phyloP scores from a whole-genome alignment of 2,113 vertebrate genomes.

The Gnathochromis pfefferi region DNA sequence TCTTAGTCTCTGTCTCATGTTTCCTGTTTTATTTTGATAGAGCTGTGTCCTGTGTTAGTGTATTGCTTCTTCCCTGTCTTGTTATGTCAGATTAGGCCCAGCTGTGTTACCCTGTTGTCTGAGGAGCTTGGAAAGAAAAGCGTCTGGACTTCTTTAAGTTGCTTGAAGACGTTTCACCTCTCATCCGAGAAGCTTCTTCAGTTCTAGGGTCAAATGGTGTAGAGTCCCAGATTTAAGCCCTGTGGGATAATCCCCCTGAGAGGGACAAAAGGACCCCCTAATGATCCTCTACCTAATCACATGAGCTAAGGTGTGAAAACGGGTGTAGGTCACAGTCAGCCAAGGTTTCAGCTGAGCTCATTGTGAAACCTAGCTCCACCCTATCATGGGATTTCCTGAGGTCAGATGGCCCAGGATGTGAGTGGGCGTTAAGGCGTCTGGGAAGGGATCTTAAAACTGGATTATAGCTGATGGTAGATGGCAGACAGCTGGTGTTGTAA shows the following conservation, averaged over 20 bases:
- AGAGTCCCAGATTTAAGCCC: background rate
- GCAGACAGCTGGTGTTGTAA: background rate
- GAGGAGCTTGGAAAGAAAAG: background rate
- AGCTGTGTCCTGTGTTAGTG: background rate
- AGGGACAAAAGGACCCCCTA: background rate
- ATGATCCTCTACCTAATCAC: background rate
- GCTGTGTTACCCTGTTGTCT: background rate
- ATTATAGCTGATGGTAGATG: background rate
- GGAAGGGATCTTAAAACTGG: background rate
- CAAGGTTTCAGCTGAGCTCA: background rate
- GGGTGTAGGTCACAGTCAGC: background rate
- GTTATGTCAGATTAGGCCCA: background rate
- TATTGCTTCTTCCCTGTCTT: background rate
- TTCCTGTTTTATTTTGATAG: background rate
- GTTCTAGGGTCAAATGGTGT: background rate
- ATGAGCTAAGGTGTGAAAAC: fast-evolving
- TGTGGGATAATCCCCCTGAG: background rate
- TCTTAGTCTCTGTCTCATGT: background rate
- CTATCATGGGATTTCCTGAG: background rate
- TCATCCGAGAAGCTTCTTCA: background rate
- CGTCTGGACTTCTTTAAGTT: background rate
- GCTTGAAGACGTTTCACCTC: background rate
- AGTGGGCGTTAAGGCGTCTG: fast-evolving
- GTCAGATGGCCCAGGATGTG: background rate
- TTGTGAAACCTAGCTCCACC: background rate